A percentile compares a stretch with the other conserved stretches of the same genome.
Evolutionary conservation across 2,888 invertebrate species (phyloP).

Genomic region (Crioceris asparagi): DNA sequence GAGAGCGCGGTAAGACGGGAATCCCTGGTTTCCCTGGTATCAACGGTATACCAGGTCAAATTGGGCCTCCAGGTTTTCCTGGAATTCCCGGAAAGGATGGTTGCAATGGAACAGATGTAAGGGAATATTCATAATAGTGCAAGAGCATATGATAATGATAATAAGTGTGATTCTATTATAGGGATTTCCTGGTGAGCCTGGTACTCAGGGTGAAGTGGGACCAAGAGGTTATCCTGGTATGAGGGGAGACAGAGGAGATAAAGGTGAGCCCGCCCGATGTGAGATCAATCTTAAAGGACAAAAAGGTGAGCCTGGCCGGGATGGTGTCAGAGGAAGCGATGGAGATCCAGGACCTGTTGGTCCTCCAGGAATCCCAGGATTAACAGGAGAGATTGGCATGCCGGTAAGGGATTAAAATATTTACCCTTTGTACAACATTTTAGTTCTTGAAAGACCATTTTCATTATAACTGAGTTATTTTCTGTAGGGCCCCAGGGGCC

Average conservation of each 20-base stretch:
- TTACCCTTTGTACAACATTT: not conserved
- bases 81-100: constrained; percentile 85
- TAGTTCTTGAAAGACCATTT: too few relatives aligned
- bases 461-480: not conserved
- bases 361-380: constrained; percentile 46
- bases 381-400: constrained; percentile 51
- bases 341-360: constrained; percentile 57
- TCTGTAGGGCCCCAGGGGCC: constrained; percentile 55
- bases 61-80: constrained; percentile 58
- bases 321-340: constrained; percentile 57
- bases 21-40: constrained; percentile 77
- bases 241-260: constrained; percentile 60
- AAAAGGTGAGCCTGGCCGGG: constrained; percentile 73
- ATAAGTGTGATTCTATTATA: constrained; percentile 24
- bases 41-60: constrained; percentile 59
- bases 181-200: constrained; percentile 66
- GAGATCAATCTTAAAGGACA: constrained; percentile 65
- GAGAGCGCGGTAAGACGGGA: constrained; percentile 78
- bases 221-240: constrained; percentile 64
- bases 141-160: not conserved
- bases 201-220: constrained; percentile 59
- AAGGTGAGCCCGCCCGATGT: constrained; percentile 69
- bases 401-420: constrained; percentile 36
- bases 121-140: constrained; percentile 25
- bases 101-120: constrained; percentile 91